These are phyloP conservation scores for Rhabdornis inornatus DNA, from an alignment of 2,113 vertebrate genomes.

Conservation along the genomic window DNA sequence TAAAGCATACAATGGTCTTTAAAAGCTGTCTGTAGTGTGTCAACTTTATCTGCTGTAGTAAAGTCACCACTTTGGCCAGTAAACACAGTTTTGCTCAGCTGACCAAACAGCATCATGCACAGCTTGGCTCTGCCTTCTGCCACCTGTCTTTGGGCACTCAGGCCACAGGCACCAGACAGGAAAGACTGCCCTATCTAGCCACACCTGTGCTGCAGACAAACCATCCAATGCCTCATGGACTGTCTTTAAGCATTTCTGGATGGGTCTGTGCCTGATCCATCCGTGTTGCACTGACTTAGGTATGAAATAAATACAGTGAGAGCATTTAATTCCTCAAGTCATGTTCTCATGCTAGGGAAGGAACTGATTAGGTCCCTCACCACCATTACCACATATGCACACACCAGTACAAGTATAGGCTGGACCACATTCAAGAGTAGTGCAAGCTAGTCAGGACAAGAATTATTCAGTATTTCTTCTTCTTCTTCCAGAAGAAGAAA, in stretches of 20 bases:
- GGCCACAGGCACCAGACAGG: neutral
- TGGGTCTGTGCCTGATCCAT: neutral
- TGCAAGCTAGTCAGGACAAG: neutral
- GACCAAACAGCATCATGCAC: neutral
- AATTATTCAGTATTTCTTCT: neutral
- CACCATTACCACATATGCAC: neutral
- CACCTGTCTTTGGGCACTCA: neutral
- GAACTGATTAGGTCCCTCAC: neutral
- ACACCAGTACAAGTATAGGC: neutral
- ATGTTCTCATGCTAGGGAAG: neutral
- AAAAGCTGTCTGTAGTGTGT: neutral
- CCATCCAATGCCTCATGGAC: rapidly evolving
- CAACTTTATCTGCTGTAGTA: neutral
- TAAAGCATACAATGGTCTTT: neutral
- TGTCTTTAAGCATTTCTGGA: neutral
- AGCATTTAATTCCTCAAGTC: neutral
- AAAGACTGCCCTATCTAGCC: neutral
- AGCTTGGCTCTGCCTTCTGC: neutral
- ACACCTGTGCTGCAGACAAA: neutral
- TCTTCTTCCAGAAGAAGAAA: neutral
- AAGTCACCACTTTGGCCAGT: neutral
- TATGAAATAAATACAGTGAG: neutral
- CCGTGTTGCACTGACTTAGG: rapidly evolving
- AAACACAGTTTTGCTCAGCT: neutral
- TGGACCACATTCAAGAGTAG: neutral